Conservation (phyloP, 2,113 vertebrate genomes). For the Phoxinus phoxinus region DNA sequence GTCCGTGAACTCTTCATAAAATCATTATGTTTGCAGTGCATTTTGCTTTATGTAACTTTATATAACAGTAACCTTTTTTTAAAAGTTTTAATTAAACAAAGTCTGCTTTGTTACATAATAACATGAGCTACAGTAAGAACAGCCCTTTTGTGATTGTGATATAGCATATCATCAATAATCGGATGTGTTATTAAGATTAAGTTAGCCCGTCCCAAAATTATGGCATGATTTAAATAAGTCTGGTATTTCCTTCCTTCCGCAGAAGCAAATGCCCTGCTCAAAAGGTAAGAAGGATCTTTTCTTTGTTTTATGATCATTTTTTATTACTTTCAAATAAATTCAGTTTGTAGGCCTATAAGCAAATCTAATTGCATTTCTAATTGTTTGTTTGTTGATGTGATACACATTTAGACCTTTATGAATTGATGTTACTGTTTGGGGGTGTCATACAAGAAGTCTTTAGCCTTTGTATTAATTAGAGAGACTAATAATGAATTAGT, state of each 20-base stretch:
- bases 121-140: too few species aligned
- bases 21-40: neutral
- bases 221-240: neutral
- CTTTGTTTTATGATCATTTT: neutral
- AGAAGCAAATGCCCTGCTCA: neutral
- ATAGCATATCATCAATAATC: too few species aligned
- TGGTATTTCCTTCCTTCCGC: neutral
- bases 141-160: too few species aligned
- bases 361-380: neutral
- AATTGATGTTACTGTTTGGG: neutral
- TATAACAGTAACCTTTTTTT: neutral
- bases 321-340: too few species aligned
- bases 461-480: neutral
- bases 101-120: too few species aligned
- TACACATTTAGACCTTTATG: neutral
- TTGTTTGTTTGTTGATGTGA: neutral
- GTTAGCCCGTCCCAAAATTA: neutral
- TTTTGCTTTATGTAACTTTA: neutral
- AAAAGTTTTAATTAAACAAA: too few species aligned
- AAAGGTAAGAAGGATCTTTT: neutral
- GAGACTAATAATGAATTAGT: neutral
- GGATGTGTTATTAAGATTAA: neutral
- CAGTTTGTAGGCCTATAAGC: neutral
- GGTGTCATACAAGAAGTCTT: neutral
- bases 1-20: neutral